Conservation (phyloP, 1,140 invertebrate species). For the Pissodes strobi region DNA sequence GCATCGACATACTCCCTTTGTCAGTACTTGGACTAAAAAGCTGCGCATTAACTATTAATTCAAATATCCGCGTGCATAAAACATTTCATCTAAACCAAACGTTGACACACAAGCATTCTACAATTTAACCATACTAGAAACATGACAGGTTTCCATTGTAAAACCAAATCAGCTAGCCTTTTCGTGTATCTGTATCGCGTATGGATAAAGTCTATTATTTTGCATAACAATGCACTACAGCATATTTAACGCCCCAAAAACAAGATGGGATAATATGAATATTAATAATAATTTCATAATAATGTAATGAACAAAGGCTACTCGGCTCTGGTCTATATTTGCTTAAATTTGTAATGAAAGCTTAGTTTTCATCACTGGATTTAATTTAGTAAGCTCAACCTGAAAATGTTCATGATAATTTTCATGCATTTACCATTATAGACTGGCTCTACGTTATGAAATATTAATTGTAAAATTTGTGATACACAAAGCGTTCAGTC, state of each 20-base stretch:
- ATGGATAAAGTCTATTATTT: constrained; percentile 19
- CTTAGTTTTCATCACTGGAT: too few species aligned
- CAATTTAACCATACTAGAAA: constrained; percentile 3
- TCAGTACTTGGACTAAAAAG: too few species aligned
- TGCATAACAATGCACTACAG: constrained; percentile 12
- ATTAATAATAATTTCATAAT: constrained; percentile 17
- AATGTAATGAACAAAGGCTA: not conserved
- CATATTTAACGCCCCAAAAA: constrained; percentile 17
- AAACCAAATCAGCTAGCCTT: constrained; percentile 15
- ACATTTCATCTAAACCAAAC: not conserved
- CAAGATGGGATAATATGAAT: constrained; percentile 15
- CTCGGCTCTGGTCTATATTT: not conserved
- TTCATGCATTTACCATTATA: too few species aligned
- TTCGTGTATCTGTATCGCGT: not conserved
- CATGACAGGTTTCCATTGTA: constrained; percentile 16
- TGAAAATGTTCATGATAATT: too few species aligned
- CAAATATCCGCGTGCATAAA: too few species aligned
- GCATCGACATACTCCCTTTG: too few species aligned
- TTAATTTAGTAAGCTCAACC: too few species aligned
- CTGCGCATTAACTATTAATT: too few species aligned
- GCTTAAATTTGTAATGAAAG: not conserved
- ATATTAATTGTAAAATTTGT: too few species aligned
- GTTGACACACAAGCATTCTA: constrained; percentile 5
- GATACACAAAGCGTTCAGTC: too few species aligned
- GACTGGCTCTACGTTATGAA: too few species aligned